A percentile compares a stretch with the other conserved stretches of the same genome.
These are phyloP conservation scores for Anneissia japonica DNA, from an alignment of 35 echinoderm and acorn worm species.

Conservation along the genomic window DNA sequence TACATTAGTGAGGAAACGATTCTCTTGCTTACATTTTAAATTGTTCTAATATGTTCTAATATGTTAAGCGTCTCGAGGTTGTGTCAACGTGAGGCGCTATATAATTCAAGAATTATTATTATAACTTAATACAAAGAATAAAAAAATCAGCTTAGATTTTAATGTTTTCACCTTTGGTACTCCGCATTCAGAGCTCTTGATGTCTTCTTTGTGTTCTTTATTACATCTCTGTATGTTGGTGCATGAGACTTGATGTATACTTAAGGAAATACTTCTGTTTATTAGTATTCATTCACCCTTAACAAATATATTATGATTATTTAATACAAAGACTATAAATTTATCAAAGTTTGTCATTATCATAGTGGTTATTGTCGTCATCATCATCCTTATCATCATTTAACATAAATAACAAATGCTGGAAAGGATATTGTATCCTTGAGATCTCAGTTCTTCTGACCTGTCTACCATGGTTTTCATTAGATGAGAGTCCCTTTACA, in stretches of 20 bases:
- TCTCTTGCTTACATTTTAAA: not conserved
- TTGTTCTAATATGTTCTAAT: not conserved
- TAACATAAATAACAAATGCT: no score
- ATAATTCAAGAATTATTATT: not conserved
- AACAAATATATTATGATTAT: no score
- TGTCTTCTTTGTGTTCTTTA: conserved; percentile 64
- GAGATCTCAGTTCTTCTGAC: conserved; percentile 84
- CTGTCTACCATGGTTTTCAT: conserved; percentile 62
- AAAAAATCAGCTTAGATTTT: not conserved
- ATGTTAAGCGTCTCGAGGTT: not conserved
- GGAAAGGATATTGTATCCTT: conserved; percentile 94
- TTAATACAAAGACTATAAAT: no score
- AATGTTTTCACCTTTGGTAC: conserved; percentile 91
- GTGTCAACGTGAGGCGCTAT: not conserved
- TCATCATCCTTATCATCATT: no score
- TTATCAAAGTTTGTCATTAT: no score
- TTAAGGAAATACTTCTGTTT: conserved; percentile 21
- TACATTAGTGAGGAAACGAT: not conserved
- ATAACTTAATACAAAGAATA: not conserved
- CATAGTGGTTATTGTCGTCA: no score
- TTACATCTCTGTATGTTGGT: conserved; percentile 85
- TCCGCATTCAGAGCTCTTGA: conserved; percentile 64
- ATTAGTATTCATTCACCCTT: no score
- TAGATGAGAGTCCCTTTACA: conserved; percentile 70
- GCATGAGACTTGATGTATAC: conserved; percentile 38